Conservation (phyloP, 2,797 vertebrate genomes). For the Chrysocyon brachyurus region DNA sequence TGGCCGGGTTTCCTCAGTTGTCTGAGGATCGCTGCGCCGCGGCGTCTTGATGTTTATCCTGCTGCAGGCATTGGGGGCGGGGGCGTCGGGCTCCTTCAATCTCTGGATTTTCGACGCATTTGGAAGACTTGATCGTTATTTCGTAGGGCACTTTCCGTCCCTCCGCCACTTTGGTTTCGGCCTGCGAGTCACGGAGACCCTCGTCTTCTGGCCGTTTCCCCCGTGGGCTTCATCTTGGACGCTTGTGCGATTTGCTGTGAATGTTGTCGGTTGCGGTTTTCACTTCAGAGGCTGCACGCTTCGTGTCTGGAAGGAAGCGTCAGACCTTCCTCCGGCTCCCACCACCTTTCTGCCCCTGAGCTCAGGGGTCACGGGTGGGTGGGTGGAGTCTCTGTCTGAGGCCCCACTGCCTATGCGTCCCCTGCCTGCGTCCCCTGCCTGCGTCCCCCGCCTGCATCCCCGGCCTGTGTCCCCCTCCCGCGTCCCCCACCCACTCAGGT, state of each 20-base stretch:
- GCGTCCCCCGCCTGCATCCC: too few species aligned
- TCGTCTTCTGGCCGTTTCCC: not conserved
- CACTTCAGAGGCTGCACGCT: too few species aligned
- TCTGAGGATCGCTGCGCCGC: accelerated
- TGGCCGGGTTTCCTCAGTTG: too few species aligned
- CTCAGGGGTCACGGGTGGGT: too few species aligned
- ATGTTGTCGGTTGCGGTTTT: accelerated
- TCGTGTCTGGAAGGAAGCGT: not conserved
- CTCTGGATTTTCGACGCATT: not conserved
- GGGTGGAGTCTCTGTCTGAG: not conserved
- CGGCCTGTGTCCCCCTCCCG: accelerated
- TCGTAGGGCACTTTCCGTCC: not conserved
- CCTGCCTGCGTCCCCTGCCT: too few species aligned
- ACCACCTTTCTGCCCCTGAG: not conserved
- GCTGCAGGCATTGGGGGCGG: not conserved
- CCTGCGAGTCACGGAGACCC: accelerated
- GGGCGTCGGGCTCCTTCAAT: not conserved
- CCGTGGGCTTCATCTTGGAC: not conserved
- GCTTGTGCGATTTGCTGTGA: not conserved
- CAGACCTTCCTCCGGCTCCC: not conserved
- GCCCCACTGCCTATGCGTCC: accelerated
- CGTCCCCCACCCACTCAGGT: too few species aligned
- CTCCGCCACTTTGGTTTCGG: not conserved
- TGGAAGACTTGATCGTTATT: not conserved
- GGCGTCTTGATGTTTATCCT: too few species aligned